Conservation (phyloP, 2,113 vertebrate genomes). For the Sardina pilchardus region DNA sequence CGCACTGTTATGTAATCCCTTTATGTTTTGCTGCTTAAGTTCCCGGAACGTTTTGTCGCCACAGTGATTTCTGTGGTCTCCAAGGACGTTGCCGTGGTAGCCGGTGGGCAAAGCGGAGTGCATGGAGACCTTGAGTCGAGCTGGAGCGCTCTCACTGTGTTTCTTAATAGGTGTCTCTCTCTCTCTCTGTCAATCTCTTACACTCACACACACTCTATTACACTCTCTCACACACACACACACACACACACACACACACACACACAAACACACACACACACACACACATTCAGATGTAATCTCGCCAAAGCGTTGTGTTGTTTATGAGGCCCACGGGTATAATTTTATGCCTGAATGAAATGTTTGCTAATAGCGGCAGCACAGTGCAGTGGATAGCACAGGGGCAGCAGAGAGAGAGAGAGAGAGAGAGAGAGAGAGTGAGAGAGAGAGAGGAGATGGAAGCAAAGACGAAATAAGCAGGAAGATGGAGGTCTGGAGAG, state of each 20-base stretch:
- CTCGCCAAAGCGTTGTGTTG: constrained; percentile 79
- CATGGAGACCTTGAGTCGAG: constrained; percentile 10
- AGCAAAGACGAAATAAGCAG: not conserved
- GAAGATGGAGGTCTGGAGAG: constrained; percentile 49
- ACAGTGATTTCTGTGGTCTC: constrained; percentile 17
- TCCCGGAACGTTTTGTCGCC: constrained; percentile 23
- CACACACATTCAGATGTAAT: constrained; percentile 81
- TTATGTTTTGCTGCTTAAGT: not conserved
- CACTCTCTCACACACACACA: not conserved
- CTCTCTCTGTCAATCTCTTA: no score
- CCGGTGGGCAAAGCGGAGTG: constrained; percentile 2
- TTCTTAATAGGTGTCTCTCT: no score
- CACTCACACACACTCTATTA: not conserved
- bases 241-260: constrained; percentile 6
- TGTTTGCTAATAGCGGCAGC: constrained; percentile 84
- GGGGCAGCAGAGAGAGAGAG: not conserved
- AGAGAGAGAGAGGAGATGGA: not conserved
- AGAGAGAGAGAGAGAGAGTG: constrained; percentile 13
- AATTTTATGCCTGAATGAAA: constrained; percentile 87
- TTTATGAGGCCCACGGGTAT: constrained; percentile 84
- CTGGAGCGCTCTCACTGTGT: not conserved
- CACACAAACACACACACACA: constrained; percentile 20
- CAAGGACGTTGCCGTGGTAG: constrained; percentile 20
- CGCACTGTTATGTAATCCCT: not conserved
- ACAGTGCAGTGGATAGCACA: constrained; percentile 62